A percentile compares a stretch with the other conserved stretches of the same genome.
These are phyloP conservation scores for Netelia inedita DNA, from an alignment of 2,888 invertebrate genomes.

Conservation along the genomic window DNA sequence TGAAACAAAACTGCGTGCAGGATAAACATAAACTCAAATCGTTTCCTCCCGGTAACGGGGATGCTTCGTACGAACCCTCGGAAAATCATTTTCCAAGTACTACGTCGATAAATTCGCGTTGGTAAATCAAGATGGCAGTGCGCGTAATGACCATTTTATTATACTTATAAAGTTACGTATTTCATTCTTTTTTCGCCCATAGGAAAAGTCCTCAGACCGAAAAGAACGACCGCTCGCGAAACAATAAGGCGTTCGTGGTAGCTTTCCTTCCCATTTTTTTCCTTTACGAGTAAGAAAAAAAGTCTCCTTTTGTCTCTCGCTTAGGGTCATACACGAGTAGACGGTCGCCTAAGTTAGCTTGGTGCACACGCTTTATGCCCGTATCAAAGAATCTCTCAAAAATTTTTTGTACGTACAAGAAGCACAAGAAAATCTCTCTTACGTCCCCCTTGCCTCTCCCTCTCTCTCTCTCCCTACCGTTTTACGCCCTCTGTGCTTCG, in stretches of 20 bases:
- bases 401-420: neutral
- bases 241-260: too few species aligned
- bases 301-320: neutral
- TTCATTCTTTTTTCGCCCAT: too few species aligned
- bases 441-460: neutral
- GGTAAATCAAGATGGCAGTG: neutral
- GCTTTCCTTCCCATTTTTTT: too few species aligned
- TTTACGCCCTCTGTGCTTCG: slow-evolving; percentile 2
- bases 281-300: neutral
- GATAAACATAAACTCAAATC: too few species aligned
- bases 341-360: neutral
- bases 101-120: neutral
- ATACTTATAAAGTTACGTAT: too few species aligned
- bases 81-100: neutral
- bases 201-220: too few species aligned
- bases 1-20: too few species aligned
- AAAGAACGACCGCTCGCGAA: too few species aligned
- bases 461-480: neutral
- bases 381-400: neutral
- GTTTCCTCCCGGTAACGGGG: too few species aligned
- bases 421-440: neutral
- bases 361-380: neutral
- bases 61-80: too few species aligned
- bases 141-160: too few species aligned
- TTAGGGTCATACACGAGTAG: neutral